phyloP scores from a whole-genome alignment of 1,140 invertebrate genomes.

The Rhynchophorus ferrugineus region DNA sequence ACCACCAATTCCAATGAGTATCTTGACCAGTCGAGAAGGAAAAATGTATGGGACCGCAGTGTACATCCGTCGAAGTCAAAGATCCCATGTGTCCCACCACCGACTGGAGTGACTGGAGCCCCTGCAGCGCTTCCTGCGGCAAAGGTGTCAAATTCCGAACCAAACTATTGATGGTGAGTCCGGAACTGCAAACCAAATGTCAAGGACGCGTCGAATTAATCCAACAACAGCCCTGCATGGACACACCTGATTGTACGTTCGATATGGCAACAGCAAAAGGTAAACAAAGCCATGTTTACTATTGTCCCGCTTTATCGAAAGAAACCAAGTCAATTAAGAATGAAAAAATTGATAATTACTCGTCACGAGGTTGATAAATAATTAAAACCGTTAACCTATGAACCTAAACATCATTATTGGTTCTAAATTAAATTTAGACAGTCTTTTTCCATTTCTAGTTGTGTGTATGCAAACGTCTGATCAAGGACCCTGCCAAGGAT shows the following conservation, averaged over 20 bases:
- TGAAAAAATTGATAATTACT: no score
- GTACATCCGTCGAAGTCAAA: slow-evolving; percentile 46
- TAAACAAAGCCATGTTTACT: no score
- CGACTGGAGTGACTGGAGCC: slow-evolving; percentile 65
- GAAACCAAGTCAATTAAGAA: no score
- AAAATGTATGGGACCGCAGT: slow-evolving; percentile 64
- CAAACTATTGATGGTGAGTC: slow-evolving; percentile 56
- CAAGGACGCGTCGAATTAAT: slow-evolving; percentile 51
- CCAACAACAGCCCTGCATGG: slow-evolving; percentile 57
- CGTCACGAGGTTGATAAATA: no score
- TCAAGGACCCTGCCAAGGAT: slow-evolving; percentile 73
- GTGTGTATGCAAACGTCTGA: slow-evolving; percentile 68
- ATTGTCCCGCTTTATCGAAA: no score
- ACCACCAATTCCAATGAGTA: no score
- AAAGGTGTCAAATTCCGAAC: slow-evolving; percentile 63
- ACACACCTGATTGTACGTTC: slow-evolving; percentile 58
- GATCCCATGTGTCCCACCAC: slow-evolving; percentile 60
- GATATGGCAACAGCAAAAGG: slow-evolving; percentile 67
- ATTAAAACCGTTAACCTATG: no score
- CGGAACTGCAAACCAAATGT: slow-evolving; percentile 51
- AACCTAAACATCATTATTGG: no score
- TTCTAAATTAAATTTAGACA: no score
- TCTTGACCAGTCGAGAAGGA: slow-evolving; percentile 61
- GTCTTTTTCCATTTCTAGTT: no score
- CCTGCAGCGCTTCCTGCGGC: slow-evolving; percentile 65